Evolutionary conservation across 2,797 vertebrate species (phyloP), one percentile per base, ranked within the genome.

Genomic region (Periophthalmus magnuspinnatus): DNA sequence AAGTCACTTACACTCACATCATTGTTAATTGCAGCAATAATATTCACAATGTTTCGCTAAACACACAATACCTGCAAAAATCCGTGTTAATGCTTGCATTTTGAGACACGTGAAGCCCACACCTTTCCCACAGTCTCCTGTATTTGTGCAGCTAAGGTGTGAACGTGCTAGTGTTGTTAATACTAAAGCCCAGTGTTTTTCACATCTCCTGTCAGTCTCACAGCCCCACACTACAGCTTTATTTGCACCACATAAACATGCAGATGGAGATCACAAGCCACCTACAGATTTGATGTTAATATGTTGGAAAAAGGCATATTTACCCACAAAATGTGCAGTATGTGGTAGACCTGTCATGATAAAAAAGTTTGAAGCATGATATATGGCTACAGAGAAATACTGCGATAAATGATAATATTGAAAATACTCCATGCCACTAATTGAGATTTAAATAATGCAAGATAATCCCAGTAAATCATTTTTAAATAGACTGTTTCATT

Each of bases 181-280:
- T 52, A 65, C 14, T 48, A 47, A 64, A 48, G 21, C 62, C 60
- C 41, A 45, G 41, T 64, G 62, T 54, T 36, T 67, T n/a, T 55
- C 50, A 55, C 65, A 38, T 55, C 50, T 56, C 50, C 62, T 50
- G 34, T 67, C 34, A 56, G 19, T 67, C 34, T 56, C 32, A 16
- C 65, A 67, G 65, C 34, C 17, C 48, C 33, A 24, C 65, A 56
- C 65, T 41, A 56, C 65, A 67, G 52, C 52, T 67, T 67, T 67
- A 56, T 67, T 56, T 67, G 24, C 28, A 68, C 45, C 70, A 65
- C 54, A 71, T 34, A 60, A 57, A 67, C 45, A n/a, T 19, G 54
- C 67, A 65, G 24, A 71, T 61, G 56, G n/a, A 48, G 36, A 38
- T 28, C 58, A 55, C 54, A 32, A 36, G 52, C 50, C 32, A 28